These are phyloP conservation scores for Helicolenus hilgendorfi DNA, from an alignment of 2,797 vertebrate genomes.

Conservation along the genomic window DNA sequence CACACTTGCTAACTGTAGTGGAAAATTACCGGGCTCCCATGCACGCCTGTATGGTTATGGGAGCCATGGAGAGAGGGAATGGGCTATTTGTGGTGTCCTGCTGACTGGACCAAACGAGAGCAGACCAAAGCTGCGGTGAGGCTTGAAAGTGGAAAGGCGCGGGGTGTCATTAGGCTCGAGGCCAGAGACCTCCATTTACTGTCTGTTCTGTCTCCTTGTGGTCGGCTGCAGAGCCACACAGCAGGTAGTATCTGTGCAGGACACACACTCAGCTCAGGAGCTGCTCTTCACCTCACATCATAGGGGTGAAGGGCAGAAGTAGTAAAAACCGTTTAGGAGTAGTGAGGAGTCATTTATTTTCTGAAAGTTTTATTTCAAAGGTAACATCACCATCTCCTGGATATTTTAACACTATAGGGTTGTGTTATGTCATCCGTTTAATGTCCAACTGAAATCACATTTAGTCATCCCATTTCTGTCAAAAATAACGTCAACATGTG, in stretches of 20 bases:
- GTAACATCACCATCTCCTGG: not conserved
- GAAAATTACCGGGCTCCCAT: constrained; percentile 70
- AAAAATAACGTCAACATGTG: not conserved
- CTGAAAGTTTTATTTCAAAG: not conserved
- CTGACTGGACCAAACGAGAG: constrained; percentile 68
- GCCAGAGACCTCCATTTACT: constrained; percentile 70
- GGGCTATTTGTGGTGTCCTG: constrained; percentile 78
- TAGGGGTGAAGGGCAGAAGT: constrained; percentile 23
- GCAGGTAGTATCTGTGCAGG: constrained; percentile 38
- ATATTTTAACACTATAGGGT: not conserved
- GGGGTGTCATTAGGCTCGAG: constrained; percentile 70
- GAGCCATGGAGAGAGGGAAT: constrained; percentile 62
- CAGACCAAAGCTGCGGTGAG: constrained; percentile 65
- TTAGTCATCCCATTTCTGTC: not conserved
- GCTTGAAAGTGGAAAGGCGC: constrained; percentile 69
- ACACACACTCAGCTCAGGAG: constrained; percentile 21
- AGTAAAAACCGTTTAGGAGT: not conserved
- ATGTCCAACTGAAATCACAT: not conserved
- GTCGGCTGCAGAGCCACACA: constrained; percentile 44
- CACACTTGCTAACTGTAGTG: constrained; percentile 50
- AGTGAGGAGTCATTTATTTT: not conserved
- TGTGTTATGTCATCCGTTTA: not conserved
- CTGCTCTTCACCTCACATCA: constrained; percentile 34
- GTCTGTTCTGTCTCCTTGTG: constrained; percentile 33
- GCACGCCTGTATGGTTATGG: constrained; percentile 51